Evolutionary conservation across 30 jellyfish, hydroid and myxozoan species (phyloP).

Genomic region (Hydractinia symbiolongicarpus): DNA sequence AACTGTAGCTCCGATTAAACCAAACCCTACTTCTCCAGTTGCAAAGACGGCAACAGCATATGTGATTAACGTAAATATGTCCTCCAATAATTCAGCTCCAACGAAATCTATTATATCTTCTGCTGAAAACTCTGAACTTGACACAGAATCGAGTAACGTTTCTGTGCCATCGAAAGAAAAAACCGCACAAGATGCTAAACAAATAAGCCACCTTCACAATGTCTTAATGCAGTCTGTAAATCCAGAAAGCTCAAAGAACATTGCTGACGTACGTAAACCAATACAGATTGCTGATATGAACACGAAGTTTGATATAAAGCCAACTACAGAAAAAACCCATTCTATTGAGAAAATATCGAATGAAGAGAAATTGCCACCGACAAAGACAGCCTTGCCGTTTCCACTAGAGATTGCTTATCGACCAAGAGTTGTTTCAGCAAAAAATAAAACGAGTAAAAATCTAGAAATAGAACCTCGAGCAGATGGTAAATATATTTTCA

Average conservation of each 20-base stretch:
- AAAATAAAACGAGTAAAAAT: not conserved
- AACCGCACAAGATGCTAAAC: no score
- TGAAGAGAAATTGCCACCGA: not conserved
- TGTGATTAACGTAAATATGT: not conserved
- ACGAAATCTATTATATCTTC: not conserved
- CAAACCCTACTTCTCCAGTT: not conserved
- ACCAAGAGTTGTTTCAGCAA: not conserved
- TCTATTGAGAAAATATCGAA: not conserved
- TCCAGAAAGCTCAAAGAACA: no score
- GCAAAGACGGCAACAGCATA: not conserved
- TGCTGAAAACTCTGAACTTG: not conserved
- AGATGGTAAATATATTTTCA: conserved; percentile 19
- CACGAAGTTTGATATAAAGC: no score
- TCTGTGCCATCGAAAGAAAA: not conserved
- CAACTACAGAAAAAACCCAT: no score
- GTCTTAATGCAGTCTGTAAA: no score
- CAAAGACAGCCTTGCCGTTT: not conserved
- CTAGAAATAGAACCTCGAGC: conserved; percentile 25
- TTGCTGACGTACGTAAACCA: no score
- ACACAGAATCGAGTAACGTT: not conserved
- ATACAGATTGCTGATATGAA: no score
- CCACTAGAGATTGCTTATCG: conserved; percentile 25
- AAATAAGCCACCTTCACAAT: no score
- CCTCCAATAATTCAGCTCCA: not conserved
- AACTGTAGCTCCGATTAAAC: not conserved